These are phyloP conservation scores for Phainopepla nitens DNA, from an alignment of 2,113 vertebrate genomes.

Conservation along the genomic window DNA sequence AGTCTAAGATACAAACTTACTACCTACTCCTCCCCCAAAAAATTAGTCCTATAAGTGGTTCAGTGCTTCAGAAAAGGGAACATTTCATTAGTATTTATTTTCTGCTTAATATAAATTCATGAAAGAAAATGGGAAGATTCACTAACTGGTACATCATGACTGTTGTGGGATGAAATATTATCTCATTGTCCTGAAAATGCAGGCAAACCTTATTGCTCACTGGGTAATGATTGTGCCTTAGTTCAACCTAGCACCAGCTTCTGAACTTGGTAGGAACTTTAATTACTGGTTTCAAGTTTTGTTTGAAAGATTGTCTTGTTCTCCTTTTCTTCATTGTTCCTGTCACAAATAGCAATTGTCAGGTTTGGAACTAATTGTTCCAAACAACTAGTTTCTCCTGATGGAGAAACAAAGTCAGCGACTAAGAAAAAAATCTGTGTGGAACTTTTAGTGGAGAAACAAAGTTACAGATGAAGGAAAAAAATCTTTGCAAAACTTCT, in stretches of 20 bases:
- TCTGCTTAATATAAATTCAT: not conserved
- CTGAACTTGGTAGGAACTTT: not conserved
- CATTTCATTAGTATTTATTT: not conserved
- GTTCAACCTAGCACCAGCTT: not conserved
- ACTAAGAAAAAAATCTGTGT: not conserved
- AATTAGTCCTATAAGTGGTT: not conserved
- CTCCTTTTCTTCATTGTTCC: not conserved
- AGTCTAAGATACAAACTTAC: not conserved
- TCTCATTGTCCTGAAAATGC: not conserved
- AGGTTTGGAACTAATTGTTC: not conserved
- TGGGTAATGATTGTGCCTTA: not conserved
- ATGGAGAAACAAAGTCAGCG: not conserved
- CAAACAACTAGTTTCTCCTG: not conserved
- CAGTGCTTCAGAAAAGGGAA: not conserved
- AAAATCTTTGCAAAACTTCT: not conserved
- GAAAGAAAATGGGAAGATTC: not conserved
- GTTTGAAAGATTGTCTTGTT: not conserved
- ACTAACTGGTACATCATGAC: not conserved
- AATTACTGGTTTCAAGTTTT: not conserved
- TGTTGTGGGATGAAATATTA: not conserved
- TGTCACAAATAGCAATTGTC: not conserved
- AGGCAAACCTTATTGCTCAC: not conserved
- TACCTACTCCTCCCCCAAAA: not conserved
- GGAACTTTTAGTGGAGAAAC: not conserved
- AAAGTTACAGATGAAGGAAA: not conserved